Base-by-base conservation (phyloP, 2,113 vertebrate species). In the Peromyscus maniculatus region DNA sequence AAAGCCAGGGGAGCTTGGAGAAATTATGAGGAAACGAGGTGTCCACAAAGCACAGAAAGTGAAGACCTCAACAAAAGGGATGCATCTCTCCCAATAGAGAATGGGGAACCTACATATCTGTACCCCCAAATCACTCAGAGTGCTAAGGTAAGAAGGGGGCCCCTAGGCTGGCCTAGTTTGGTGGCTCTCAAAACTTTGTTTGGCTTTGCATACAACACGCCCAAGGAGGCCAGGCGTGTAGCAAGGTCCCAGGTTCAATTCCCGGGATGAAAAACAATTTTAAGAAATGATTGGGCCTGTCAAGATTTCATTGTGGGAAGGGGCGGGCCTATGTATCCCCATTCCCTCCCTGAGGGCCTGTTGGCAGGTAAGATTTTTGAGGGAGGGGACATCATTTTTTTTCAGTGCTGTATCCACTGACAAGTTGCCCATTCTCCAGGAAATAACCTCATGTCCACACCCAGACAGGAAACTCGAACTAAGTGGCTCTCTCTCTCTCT, bases 131-230 rank as follows among this genome's bases (percentile, higher is more conserved):
- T 31, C 79, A 59, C 39, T 93, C 36, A 22, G 8, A 74, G 59
- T 7, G 46, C 80, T 26, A 21, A 43, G 7, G 31, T 26, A 21
- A 13, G 33, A 67, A 17, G 19, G 64, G 24, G 7, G 59, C 3
- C 0, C 0, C 10, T 1, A 1, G 28, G 28, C 28, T 31, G 7
- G 67, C 55, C 39, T 5, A 33, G 8, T 26, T 21, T 49, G 17
- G 26, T 16, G 64, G 46, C 17, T 39, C 49, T 67, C 79, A 62
- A 33, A 31, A 7, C 2, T n/a, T n/a, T n/a, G 71, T 22, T 72
- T n/a, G n/a, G 21, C 31, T 80, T 93, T 31, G 36, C 39, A 22
- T 55, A 57, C 8, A 46, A 21, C 79, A 22, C 15, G 2, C 39
- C 21, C 39, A 7, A 11, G 6, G 67, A 46, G 22, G 33, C 3